A percentile compares a stretch with the other conserved stretches of the same genome.
phyloP scores from a whole-genome alignment of 2,113 vertebrate genomes.

The Actenoides lindsayi region DNA sequence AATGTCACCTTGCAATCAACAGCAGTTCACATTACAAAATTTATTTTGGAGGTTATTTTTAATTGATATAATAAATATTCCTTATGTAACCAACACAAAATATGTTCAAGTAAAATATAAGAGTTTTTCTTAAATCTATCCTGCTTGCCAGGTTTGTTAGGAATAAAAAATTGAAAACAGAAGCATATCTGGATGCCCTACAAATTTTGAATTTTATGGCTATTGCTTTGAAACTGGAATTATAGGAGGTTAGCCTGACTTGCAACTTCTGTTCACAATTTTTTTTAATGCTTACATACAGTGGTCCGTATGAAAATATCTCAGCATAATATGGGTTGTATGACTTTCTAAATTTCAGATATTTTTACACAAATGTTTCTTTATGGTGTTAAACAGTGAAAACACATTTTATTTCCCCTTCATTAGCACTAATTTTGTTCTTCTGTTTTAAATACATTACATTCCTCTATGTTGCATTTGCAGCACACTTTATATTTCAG shows the following conservation, averaged over 20 bases:
- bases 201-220: conserved; percentile 67
- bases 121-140: conserved; percentile 58
- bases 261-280: conserved; percentile 59
- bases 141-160: conserved; percentile 59
- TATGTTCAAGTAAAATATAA: conserved; percentile 69
- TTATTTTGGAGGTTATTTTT: conserved; percentile 78
- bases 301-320: conserved; percentile 22
- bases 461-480: conserved; percentile 19
- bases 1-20: conserved; percentile 77
- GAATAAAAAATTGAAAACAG: conserved; percentile 68
- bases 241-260: conserved; percentile 41
- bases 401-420: conserved; percentile 48
- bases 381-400: conserved; percentile 33
- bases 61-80: conserved; percentile 83
- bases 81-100: conserved; percentile 67
- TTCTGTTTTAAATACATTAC: conserved; percentile 32
- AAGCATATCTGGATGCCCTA: conserved; percentile 51
- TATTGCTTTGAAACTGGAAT: conserved; percentile 67
- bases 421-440: conserved; percentile 35
- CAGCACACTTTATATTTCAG: conserved; percentile 21
- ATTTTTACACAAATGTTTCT: conserved; percentile 48
- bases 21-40: conserved; percentile 75
- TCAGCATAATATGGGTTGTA: conserved; percentile 48
- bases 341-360: conserved; percentile 44
- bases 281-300: conserved; percentile 29